Evolutionary conservation across 2,797 vertebrate species (phyloP).

Genomic region (Trichosurus vulpecula): DNA sequence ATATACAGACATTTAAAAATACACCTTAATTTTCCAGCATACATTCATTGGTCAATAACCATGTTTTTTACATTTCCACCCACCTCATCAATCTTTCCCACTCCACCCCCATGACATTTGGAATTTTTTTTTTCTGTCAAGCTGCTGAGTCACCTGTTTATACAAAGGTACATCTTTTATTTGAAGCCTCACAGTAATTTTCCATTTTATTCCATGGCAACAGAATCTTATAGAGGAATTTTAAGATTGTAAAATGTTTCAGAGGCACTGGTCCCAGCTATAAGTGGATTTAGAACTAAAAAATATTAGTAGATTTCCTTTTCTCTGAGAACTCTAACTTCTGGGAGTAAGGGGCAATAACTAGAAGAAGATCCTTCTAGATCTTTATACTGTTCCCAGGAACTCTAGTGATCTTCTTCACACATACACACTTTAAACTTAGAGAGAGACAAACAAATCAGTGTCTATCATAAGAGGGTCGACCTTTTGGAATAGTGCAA

Average conservation of each 20-base stretch:
- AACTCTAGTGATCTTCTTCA: neutral
- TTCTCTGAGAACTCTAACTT: neutral
- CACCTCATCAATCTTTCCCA: neutral
- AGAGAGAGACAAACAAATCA: neutral
- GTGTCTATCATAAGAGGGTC: neutral
- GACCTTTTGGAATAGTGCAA: neutral
- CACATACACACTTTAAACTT: neutral
- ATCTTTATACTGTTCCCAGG: neutral
- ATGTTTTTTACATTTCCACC: neutral
- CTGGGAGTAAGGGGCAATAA: neutral
- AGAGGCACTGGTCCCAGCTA: neutral
- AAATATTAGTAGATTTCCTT: neutral
- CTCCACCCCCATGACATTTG: neutral
- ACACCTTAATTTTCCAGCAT: neutral
- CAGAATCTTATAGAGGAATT: neutral
- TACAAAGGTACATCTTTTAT: neutral
- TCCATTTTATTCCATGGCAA: neutral
- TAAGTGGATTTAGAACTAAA: neutral
- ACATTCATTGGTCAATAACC: neutral
- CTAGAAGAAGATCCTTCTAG: neutral
- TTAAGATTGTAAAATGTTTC: neutral
- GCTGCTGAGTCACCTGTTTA: neutral
- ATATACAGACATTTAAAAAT: conserved; percentile 30
- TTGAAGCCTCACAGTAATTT: conserved; percentile 3
- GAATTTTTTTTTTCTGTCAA: neutral